Percentiles rank a stretch among this genome's conserved stretches.
phyloP scores from a whole-genome alignment of 2,888 invertebrate genomes.

The Stenodema calcarata region DNA sequence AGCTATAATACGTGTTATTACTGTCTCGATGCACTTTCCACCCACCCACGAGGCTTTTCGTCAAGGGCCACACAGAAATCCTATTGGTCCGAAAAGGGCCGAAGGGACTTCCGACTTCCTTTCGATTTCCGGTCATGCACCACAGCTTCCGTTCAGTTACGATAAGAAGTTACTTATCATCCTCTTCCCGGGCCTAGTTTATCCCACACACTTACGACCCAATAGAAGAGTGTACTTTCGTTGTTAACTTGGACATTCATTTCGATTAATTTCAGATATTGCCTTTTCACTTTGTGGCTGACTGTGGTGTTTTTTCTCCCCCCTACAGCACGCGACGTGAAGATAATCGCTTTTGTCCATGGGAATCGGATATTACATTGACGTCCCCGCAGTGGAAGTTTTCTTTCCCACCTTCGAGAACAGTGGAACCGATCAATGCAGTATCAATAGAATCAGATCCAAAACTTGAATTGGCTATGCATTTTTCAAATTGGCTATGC shows the following conservation, averaged over 20 bases:
- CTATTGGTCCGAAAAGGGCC: background rate
- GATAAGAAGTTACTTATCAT: background rate
- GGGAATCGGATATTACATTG: background rate
- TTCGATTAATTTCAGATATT: background rate
- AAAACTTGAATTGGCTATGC: too few species aligned
- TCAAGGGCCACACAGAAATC: background rate
- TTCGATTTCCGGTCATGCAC: conserved; percentile 30
- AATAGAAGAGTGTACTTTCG: background rate
- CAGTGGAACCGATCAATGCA: too few species aligned
- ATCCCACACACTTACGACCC: too few species aligned
- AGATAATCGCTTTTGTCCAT: background rate
- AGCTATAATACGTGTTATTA: conserved; percentile 23
- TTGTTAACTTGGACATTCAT: background rate
- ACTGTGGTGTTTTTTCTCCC: background rate
- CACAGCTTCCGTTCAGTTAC: background rate
- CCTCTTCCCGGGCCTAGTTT: background rate
- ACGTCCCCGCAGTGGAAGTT: background rate
- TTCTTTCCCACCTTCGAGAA: too few species aligned
- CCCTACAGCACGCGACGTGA: background rate
- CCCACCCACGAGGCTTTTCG: background rate
- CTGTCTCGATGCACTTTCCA: conserved; percentile 31
- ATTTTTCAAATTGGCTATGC: too few species aligned
- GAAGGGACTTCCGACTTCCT: background rate
- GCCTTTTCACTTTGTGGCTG: background rate
- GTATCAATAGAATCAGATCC: too few species aligned